These are phyloP conservation scores for Cheirogaleus major DNA, from an alignment of 2,797 vertebrate species.

Conservation along the genomic window DNA sequence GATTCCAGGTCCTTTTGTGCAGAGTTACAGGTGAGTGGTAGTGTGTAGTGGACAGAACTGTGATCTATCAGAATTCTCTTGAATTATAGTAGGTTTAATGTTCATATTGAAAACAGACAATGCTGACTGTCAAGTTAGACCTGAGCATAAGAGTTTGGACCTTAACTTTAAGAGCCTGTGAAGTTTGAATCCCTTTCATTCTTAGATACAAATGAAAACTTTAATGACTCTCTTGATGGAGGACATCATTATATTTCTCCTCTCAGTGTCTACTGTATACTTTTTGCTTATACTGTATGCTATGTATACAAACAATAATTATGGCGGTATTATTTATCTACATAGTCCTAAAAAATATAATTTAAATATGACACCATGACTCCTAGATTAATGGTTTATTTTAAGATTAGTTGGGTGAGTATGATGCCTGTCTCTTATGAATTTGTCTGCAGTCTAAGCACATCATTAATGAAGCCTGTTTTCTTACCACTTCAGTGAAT, in stretches of 20 bases:
- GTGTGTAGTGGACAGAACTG: background rate
- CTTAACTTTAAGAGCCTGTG: background rate
- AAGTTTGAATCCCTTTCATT: background rate
- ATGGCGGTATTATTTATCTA: background rate
- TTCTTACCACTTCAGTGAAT: background rate
- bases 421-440: background rate
- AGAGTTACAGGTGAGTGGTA: background rate
- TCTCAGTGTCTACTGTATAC: background rate
- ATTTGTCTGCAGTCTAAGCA: background rate
- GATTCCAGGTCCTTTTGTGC: background rate
- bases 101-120: background rate
- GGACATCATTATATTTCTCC: background rate
- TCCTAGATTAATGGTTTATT: background rate
- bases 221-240: background rate
- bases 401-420: slow-evolving; percentile 11
- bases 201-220: background rate
- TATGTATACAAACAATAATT: background rate
- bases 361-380: background rate
- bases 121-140: background rate
- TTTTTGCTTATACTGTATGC: background rate
- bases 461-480: background rate
- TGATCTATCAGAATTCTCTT: background rate
- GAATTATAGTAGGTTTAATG: background rate
- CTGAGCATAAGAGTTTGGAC: background rate
- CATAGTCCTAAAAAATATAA: background rate